Conservation (phyloP, 2,888 invertebrate genomes). For the Andrena camellia region DNA sequence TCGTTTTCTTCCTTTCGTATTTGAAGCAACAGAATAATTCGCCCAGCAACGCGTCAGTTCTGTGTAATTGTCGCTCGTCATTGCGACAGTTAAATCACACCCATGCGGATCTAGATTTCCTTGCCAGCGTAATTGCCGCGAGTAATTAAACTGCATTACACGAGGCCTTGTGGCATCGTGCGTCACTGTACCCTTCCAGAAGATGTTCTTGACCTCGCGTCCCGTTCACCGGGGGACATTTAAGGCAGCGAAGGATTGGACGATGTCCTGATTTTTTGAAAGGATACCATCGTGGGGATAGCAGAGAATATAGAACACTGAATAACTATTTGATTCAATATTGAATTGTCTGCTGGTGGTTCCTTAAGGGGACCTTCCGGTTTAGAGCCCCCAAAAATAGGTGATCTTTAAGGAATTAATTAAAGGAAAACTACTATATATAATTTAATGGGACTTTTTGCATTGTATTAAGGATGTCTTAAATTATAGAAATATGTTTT, state of each 20-base stretch:
- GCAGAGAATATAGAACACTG: neutral
- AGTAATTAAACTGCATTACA: slow-evolving; percentile 16
- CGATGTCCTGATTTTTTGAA: neutral
- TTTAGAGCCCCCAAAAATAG: too few relatives aligned
- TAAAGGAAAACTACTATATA: too few relatives aligned
- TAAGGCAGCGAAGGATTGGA: slow-evolving; percentile 1
- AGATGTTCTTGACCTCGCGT: slow-evolving; percentile 38
- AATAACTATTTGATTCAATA: too few relatives aligned
- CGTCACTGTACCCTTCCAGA: neutral
- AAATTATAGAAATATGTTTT: too few relatives aligned
- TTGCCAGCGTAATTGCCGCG: neutral
- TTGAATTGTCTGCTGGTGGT: too few relatives aligned
- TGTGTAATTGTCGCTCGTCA: neutral
- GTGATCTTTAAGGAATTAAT: too few relatives aligned
- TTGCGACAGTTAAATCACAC: neutral
- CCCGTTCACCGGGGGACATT: slow-evolving; percentile 27
- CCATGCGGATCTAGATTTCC: neutral
- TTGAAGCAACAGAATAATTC: neutral
- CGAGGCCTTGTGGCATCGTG: slow-evolving; percentile 4
- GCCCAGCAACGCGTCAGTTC: neutral
- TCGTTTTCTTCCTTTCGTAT: neutral
- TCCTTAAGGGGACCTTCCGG: neutral
- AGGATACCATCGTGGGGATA: neutral
- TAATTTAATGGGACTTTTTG: too few relatives aligned
- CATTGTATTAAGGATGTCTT: too few relatives aligned